Evolutionary conservation across 2,888 invertebrate genomes (phyloP), one percentile per base, ranked within the genome.

Genomic region (Sthenelais limicola): DNA sequence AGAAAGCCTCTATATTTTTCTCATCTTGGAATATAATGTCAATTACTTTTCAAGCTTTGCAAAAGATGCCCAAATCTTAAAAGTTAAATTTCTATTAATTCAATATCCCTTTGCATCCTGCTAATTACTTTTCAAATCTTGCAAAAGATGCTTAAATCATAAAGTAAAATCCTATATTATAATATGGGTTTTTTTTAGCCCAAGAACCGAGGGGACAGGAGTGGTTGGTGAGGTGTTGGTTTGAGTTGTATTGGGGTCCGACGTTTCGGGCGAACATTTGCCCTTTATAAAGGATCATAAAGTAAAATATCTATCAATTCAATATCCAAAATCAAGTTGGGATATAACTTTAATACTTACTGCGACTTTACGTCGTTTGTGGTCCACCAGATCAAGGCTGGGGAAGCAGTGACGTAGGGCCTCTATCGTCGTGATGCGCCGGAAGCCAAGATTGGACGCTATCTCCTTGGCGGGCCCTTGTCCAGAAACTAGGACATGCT

Each of bases 401-500:
- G 92, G 91, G 81, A 90, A 92, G 73, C 90, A 89, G 54, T 88
- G 86, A 28, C 90, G 88, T 54, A 92, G 83, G 72, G 90, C 89
- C 24, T 92, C 90, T 28, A 92, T 88, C 0, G 91, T 91, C 0
- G 89, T 89, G 1, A 90, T 89, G 71, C 90, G 90, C 12, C 86
- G 88, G 80, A 92, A 92, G n/a, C 92, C 92, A n/a, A 92, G 83
- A 58, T 85, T 83, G 69, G 81, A 80, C 12, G 89, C 89, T 77
- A 92, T 92, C 78, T 91, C 90, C 66, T 83, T 85, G 1, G 91
- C 87, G 0, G 89, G 88, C 9, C 89, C 89, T 84, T 92, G 92
- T 0, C 92, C 92, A 9, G 90, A 91, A 73, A 92, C 90, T 18
- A 92, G 84, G 26, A 91, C 90, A 76, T 90, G 90, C 80, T 91